Base-by-base conservation (phyloP, 1,140 invertebrate species). In the Maniola jurtina region DNA sequence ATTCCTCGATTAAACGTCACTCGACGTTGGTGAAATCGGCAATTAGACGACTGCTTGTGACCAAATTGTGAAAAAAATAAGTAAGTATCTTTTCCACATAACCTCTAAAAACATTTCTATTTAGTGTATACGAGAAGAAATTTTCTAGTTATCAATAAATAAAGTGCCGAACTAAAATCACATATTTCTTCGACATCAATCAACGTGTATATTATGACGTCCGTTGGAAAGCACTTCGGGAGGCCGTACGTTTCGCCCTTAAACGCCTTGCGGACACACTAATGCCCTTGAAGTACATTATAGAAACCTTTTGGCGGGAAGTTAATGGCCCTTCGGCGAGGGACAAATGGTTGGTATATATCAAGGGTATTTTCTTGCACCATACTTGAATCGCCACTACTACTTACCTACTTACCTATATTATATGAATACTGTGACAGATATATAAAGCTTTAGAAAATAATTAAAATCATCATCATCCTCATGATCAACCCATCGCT, bases 211-310 rank as follows among this genome's bases (percentile, higher is more conserved):
- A 72, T 79, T 78, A 72, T 79, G 75, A 79, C 75, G 75, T 76
- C 78, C 74, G 57, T 60, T 69, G 66, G 74, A 69, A 72, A 79
- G 68, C 75, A 67, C 78, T 73, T 72, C 65, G 64, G 71, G 79
- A 68, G 74, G 72, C 47, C 66, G 66, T 69, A 73, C 75, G 72
- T 73, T 68, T 75, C 70, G 70, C 70, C 79, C 78, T 79, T 82
- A 80, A 79, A 80, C 68, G 77, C 75, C 59, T 79, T 76, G 69
- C 68, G 75, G 79, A 80, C 76, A 80, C 79, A 83, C 82, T 84
- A 86, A 84, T 86, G 80, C 74, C 65, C 75, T 69, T 69, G 59
- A 79, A 75, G 76, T 70, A 76, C 77, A 84, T 83, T 81, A 83
- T 75, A 79, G 66, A 73, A 77, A 78, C 76, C 79, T 78, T 81